Evolutionary conservation across 2,888 invertebrate genomes (phyloP).

Genomic region (Ennomos fuscantarius): DNA sequence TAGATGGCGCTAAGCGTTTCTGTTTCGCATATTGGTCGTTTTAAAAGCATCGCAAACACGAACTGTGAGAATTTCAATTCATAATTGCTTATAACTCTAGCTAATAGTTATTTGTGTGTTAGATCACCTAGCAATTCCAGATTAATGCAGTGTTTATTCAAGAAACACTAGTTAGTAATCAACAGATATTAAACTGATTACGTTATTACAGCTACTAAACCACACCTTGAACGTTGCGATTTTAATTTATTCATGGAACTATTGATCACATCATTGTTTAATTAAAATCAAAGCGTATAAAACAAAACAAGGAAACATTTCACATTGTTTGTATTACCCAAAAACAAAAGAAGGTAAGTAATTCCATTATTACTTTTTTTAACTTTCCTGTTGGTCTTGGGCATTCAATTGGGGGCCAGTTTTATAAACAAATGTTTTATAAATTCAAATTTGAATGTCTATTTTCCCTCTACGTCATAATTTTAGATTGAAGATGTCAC

Average conservation of each 20-base stretch:
- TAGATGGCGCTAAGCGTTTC: constrained; percentile 9
- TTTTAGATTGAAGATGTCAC: constrained; percentile 47
- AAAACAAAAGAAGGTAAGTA: not conserved
- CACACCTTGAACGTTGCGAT: constrained; percentile 16
- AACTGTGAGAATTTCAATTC: not conserved
- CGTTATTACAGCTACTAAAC: constrained; percentile 26
- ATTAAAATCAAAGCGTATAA: not conserved
- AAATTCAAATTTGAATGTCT: not conserved
- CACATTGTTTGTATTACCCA: no score
- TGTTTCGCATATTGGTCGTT: not conserved
- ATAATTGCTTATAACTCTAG: not conserved
- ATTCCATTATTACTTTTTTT: not conserved
- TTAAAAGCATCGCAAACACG: not conserved
- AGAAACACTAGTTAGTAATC: constrained; percentile 9
- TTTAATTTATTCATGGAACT: constrained; percentile 15
- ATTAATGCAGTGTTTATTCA: constrained; percentile 23
- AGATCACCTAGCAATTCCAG: constrained; percentile 15
- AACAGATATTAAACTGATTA: constrained; percentile 23
- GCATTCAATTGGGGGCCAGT: no score
- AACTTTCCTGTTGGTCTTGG: no score
- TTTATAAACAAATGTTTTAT: no score
- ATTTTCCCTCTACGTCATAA: not conserved
- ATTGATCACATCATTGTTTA: constrained; percentile 11
- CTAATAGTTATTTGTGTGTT: not conserved
- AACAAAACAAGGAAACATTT: no score